phyloP scores from a whole-genome alignment of 2,113 vertebrate species.

The Illadopsis cleaveri region DNA sequence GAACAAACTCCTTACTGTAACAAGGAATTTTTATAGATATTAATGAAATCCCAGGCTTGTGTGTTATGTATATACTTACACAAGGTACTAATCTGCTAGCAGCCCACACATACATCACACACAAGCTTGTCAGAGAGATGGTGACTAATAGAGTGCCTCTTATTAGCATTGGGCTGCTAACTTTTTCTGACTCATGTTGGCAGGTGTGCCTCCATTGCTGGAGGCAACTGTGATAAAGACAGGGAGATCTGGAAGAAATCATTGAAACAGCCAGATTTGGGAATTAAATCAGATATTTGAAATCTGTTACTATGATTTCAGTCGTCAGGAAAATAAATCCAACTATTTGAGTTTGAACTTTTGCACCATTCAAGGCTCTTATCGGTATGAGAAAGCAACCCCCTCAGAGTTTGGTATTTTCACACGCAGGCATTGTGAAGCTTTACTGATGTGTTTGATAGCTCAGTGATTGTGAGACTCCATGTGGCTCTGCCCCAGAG shows the following conservation, averaged over 20 bases:
- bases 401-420: neutral
- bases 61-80: neutral
- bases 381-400: neutral
- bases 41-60: neutral
- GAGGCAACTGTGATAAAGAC: neutral
- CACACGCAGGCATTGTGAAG: neutral
- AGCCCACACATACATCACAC: neutral
- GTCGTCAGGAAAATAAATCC: neutral
- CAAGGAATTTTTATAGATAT: neutral
- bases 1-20: neutral
- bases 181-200: slow-evolving; percentile 26
- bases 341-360: neutral
- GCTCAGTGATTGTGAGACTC: neutral
- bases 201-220: neutral
- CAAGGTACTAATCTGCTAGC: neutral
- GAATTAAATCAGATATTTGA: neutral
- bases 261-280: neutral
- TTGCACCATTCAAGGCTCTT: neutral
- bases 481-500: slow-evolving; percentile 2
- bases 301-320: neutral
- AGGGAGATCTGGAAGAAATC: neutral
- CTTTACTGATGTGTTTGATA: neutral
- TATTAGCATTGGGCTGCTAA: neutral
- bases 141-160: slow-evolving; percentile 8
- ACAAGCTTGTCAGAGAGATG: neutral